Percentiles rank a stretch among this genome's conserved stretches.
Conservation (phyloP, 64 coral and sea anemone species). For the Pocillopora damicornis region DNA sequence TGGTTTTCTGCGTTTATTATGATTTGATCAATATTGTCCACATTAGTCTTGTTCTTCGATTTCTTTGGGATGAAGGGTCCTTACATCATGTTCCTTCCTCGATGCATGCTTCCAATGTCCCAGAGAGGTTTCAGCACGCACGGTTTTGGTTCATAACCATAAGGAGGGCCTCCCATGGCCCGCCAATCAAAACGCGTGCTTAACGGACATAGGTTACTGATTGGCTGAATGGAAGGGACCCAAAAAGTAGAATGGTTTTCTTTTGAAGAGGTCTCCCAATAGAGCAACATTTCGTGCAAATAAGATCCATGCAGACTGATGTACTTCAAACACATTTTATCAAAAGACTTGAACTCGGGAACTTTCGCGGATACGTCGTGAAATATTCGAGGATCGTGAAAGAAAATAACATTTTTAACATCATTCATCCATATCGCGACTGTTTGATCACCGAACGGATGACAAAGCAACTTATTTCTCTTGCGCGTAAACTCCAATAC, state of each 20-base stretch:
- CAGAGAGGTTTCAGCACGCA: slow-evolving; percentile 61
- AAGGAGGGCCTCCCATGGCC: slow-evolving; percentile 71
- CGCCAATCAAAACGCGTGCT: slow-evolving; percentile 80
- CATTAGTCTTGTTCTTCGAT: too few species aligned
- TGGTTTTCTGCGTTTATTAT: too few species aligned
- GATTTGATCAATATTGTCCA: too few species aligned
- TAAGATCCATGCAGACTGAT: slow-evolving; percentile 86
- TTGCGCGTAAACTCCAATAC: slow-evolving; percentile 69
- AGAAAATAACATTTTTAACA: slow-evolving; percentile 62
- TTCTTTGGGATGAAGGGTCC: not conserved
- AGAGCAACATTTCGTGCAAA: slow-evolving; percentile 66
- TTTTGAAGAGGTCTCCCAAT: slow-evolving; percentile 72
- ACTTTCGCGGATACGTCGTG: slow-evolving; percentile 66
- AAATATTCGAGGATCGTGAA: slow-evolving; percentile 81
- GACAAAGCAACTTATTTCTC: slow-evolving; percentile 69
- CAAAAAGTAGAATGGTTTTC: slow-evolving; percentile 45
- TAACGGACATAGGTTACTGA: slow-evolving; percentile 66
- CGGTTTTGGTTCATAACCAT: slow-evolving; percentile 70
- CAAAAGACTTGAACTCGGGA: slow-evolving; percentile 54
- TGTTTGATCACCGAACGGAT: slow-evolving; percentile 90
- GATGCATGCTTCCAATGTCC: slow-evolving; percentile 67
- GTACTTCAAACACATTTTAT: slow-evolving; percentile 67
- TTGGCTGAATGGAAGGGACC: slow-evolving; percentile 80
- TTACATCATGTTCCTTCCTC: slow-evolving; percentile 82
- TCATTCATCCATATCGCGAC: slow-evolving; percentile 93